Evolutionary conservation across 2,113 vertebrate species (phyloP).

Genomic region (Nesospiza acunhae): DNA sequence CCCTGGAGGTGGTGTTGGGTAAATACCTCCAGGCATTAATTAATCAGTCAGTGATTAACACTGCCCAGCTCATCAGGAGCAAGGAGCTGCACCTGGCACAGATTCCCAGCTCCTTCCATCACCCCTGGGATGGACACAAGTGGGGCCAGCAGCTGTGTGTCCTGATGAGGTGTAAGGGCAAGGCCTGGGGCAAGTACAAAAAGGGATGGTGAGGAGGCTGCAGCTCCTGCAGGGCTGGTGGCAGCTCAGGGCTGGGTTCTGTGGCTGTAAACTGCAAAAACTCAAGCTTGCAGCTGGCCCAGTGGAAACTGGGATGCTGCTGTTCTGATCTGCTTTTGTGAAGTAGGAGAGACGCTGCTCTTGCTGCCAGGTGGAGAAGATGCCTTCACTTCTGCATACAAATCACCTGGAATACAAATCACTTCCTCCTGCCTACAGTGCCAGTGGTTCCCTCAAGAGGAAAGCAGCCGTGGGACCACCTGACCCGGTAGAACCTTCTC

Average conservation of each 20-base stretch:
- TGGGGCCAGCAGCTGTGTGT: background rate
- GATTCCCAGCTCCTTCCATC: background rate
- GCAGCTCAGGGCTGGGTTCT: accelerated
- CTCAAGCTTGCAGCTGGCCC: accelerated
- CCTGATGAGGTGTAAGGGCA: background rate
- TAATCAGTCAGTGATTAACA: background rate
- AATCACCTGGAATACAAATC: background rate
- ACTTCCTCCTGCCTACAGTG: background rate
- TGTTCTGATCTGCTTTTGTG: background rate
- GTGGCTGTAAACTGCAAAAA: background rate
- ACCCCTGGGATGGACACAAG: background rate
- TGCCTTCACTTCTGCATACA: background rate
- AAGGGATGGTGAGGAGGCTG: background rate
- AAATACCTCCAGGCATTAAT: background rate
- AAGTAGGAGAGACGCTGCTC: background rate
- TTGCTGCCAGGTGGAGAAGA: accelerated
- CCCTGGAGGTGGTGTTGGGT: background rate
- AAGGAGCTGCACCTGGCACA: background rate
- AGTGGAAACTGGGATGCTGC: accelerated
- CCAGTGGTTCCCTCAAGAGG: background rate
- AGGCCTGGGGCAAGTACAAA: accelerated
- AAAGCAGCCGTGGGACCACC: background rate
- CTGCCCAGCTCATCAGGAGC: background rate
- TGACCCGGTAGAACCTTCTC: background rate
- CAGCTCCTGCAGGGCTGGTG: accelerated